These are phyloP conservation scores for Amazona ochrocephala DNA, from an alignment of 2,797 vertebrate genomes.

Conservation along the genomic window DNA sequence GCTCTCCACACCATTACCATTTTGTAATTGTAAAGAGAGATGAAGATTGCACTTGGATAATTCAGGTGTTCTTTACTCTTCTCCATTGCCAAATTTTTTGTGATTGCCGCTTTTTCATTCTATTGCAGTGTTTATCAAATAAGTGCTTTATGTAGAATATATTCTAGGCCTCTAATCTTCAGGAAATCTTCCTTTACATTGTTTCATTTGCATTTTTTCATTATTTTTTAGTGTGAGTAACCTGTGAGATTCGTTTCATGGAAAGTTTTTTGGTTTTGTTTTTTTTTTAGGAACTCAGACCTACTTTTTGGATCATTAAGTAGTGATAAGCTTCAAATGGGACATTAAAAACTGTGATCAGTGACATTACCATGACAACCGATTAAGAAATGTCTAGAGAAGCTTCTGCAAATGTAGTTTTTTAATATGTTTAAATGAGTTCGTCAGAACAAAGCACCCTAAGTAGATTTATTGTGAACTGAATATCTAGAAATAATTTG, in stretches of 20 bases:
- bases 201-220: background rate
- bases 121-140: background rate
- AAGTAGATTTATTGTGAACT: conserved; percentile 34
- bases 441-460: conserved; percentile 52
- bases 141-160: background rate
- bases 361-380: conserved; percentile 65
- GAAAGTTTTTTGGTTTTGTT: background rate
- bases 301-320: conserved; percentile 42
- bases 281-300: conserved; percentile 14
- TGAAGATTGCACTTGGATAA: background rate
- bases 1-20: background rate
- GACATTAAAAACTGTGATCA: conserved; percentile 54
- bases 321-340: conserved; percentile 55
- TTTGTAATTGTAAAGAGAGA: background rate
- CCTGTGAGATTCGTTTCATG: background rate
- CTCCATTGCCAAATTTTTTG: background rate
- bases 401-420: conserved; percentile 49
- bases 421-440: conserved; percentile 58
- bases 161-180: background rate
- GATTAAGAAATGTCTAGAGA: conserved; percentile 46
- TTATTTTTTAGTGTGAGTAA: background rate
- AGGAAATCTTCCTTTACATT: background rate
- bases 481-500: conserved; percentile 34
- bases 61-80: background rate
- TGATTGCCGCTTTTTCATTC: background rate